Evolutionary conservation across 64 coral and sea anemone species (phyloP).

Genomic region (Montipora cactus): DNA sequence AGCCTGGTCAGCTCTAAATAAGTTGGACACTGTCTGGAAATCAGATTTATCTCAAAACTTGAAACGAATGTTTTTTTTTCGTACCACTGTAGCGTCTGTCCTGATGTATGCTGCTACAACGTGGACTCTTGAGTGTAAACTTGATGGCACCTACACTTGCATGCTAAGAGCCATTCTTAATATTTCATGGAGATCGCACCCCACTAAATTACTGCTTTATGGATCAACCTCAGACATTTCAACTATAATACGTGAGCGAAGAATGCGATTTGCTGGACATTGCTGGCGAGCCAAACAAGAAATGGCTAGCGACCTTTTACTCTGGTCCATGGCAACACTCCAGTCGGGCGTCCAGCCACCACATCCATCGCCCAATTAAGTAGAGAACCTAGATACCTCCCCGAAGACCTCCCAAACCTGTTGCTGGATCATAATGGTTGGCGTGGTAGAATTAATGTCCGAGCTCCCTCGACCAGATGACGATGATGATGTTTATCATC

Average conservation of each 20-base stretch:
- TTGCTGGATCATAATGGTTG: not conserved
- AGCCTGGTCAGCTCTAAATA: constrained; percentile 27
- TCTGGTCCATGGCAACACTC: not conserved
- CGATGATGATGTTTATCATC: no score
- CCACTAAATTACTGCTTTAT: not conserved
- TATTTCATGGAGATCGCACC: not conserved
- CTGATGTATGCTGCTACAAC: constrained; percentile 5
- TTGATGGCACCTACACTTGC: not conserved
- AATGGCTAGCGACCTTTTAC: not conserved
- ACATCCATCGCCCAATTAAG: not conserved
- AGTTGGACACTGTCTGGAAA: constrained; percentile 29
- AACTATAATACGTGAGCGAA: not conserved
- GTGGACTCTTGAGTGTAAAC: constrained; percentile 14
- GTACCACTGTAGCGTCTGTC: not conserved
- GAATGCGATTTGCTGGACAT: not conserved
- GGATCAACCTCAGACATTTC: not conserved
- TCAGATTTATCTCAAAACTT: not conserved
- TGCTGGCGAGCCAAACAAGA: not conserved
- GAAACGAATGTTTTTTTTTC: not conserved
- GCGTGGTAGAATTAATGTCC: no score
- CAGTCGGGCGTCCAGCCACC: not conserved
- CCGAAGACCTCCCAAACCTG: not conserved
- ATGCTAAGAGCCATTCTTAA: not conserved
- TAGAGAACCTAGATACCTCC: not conserved
- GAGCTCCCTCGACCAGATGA: no score